Base-by-base conservation (phyloP, 2,888 invertebrate species). In the Ischnus inquisitorius region DNA sequence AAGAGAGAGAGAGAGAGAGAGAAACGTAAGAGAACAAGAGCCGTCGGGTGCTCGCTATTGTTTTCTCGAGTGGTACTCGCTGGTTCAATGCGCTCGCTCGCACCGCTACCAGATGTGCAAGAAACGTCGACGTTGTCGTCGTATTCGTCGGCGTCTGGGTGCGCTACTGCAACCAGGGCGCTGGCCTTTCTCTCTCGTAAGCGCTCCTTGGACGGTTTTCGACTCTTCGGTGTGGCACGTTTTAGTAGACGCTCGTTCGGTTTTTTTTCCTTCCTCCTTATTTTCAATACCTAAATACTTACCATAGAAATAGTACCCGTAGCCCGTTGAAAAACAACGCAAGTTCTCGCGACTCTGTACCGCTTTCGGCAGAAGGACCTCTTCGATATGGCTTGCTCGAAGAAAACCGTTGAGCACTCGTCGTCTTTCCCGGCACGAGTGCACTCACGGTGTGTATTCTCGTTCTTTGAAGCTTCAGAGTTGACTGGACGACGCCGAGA, bases 1-100 rank as follows among this genome's bases (percentile, higher is more conserved):
- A 46, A 54, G 39, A n/a, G 57, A 76, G 54, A 79, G 78, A 75
- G 79, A 80, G 69, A 82, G 74, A 60, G 60, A 80, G 79, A 65
- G 79, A 80, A 87, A 85, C 86, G 86, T 81, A 81, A 89, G 87
- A 89, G 88, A 88, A 89, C 86, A 87, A 87, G 87, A 87, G 87
- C 81, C 81, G 79, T 75, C 82, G 91, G 34, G 90, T 92, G 92
- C 91, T 92, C 91, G 91, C 92, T 93, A 93, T 93, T 93, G 92
- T 93, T 93, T 93, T 93, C 92, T 93, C 91, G 88, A 93, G 93
- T 93, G 93, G 93, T 90, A 93, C 93, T 93, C 92, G 92, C 92
- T 92, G 91, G 93, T 93, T 93, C 92, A 92, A 93, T 93, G 92
- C 91, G 90, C 89, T 89, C 89, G 91, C 90, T 82, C 85, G 87